Base-by-base conservation (phyloP, 2,888 invertebrate species). In the Lithophane leautieri region DNA sequence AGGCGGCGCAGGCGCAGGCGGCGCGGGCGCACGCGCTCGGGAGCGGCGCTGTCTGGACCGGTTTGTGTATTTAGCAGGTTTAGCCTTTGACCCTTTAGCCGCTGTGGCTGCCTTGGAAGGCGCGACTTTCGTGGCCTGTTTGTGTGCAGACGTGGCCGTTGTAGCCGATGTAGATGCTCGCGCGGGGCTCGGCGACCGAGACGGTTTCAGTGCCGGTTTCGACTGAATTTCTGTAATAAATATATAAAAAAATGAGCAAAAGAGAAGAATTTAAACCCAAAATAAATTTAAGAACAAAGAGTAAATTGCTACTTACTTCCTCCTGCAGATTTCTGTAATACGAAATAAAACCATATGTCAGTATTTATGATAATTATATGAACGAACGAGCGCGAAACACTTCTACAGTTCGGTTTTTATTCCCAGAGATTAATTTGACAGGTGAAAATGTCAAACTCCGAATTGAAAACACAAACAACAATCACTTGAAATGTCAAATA, bases 221-320 rank as follows among this genome's bases (percentile, higher is more conserved):
- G 19, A 3, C 0, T 44, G 22, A 4, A 2, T 28, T 58, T 0
- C 82, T 82, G 68, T 63, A 19, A 44, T n/a, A 16, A 74, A 63
- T 14, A n/a, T n/a, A n/a, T n/a, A n/a, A n/a, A n/a, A n/a, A n/a
- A n/a, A n/a, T n/a, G n/a, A n/a, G n/a, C 22, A 28, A 56, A 62
- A 8, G 16, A n/a, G 4, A 22, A 4, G 1, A 42, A 3, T 47
- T n/a, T 16, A n/a, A 44, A 19, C 1, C 0, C 4, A 6, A 50
- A n/a, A 22, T 0, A 50, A 16, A 40, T 11, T 14, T 22, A 2
- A 40, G 40, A 16, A 52, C 0, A 0, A 19, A 61, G n/a, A 44
- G 42, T 6, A 14, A 34, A 16, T 16, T 47, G 16, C 2, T 19
- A 79, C 78, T 79, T 81, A 79, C 78, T 79, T 54, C 16, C 67